Evolutionary conservation across 2,888 invertebrate species (phyloP), one percentile per base, ranked within the genome.

Genomic region (Andricus quercusramuli): DNA sequence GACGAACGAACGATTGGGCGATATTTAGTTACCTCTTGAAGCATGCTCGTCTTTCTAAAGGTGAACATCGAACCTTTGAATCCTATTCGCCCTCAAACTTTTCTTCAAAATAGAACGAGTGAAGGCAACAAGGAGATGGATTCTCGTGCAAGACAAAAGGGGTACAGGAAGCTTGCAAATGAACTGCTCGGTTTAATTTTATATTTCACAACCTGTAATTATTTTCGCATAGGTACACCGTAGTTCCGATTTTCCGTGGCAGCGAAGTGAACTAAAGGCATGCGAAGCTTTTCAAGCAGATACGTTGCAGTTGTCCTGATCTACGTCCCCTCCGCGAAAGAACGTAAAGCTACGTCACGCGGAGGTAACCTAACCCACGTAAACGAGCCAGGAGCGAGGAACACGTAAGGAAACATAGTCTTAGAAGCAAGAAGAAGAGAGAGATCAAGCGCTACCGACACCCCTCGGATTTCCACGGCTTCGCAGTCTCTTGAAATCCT

Each of bases 41-140:
- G 29, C 1, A 29, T 64, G 6, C 64, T 37, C 67, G 41, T 67
- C 41, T 44, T 67, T 37, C 67, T 41, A 22, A 67, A 67, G 41
- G 67, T 44, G 66, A 66, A 37, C 44, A 67, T 67, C 67, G 22
- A 41, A 22, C 22, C 22, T 67, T 41, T 67, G 66, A 66, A 66
- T 67, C 67, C 41, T 41, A 41, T n/a, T 41, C n/a, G 29, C 17
- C 17, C 29, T 64, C 29, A 96, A 93, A 98, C 98, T 93, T 96
- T 97, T 79, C 94, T 99, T 79, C 96, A 97, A 93, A 96, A 97
- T 90, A 95, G 97, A 84, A 96, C 97, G 6, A 98, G 98, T 47
- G 98, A 98, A 22, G 94, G 98, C 83, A 97, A 98, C 85, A 97
- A 98, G 25, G 29, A 64, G 29, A 41, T 78, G 67, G 32, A 44